Evolutionary conservation across 2,888 invertebrate genomes (phyloP), one percentile per base, ranked within the genome.

Genomic region (Meghimatium bilineatum): DNA sequence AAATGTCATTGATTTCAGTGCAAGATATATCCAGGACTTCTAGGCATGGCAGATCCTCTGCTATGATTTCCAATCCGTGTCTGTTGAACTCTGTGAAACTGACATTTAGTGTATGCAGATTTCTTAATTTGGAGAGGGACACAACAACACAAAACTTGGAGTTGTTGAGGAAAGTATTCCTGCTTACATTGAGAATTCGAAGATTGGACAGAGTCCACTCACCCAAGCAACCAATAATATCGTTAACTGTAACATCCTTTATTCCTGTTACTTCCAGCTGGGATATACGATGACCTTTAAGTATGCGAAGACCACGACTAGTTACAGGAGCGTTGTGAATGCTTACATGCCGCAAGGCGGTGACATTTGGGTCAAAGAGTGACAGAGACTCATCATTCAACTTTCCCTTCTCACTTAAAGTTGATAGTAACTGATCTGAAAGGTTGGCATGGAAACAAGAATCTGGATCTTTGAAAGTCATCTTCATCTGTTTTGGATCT

Each of bases 1-100:
- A 94, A 88, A 96, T 95, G 92, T 96, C 95, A 86, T 94, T 95
- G 52, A 96, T 95, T 36, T 90, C 89, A 20, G 96, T 96, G 85
- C 95, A 94, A 29, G 96, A 96, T 87, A 96, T 95, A 91, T 96
- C 95, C 80, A 96, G 92, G 89, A 94, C 95, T 91, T 96, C 95
- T 86, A 96, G 92, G 83, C 94, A 93, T 71, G 95, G 95, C 86
- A 96, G 94, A 93, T 96, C 95, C 88, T 95, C 95, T 85, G 95
- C 95, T 80, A 96, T 94, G 87, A 96, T 95, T 89, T 95, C 95
- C 86, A 96, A 94, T 36, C 95, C 95, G 88, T 95, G 95, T 87
- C 95, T 95, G 91, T 95, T 96, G 90, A 96, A 95, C 90, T 96
- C 96, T n/a, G 96, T 96, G 89, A 95, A 94, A 85, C 96, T 95